phyloP scores from a whole-genome alignment of 2,888 invertebrate species.

The Philereme vetulata region DNA sequence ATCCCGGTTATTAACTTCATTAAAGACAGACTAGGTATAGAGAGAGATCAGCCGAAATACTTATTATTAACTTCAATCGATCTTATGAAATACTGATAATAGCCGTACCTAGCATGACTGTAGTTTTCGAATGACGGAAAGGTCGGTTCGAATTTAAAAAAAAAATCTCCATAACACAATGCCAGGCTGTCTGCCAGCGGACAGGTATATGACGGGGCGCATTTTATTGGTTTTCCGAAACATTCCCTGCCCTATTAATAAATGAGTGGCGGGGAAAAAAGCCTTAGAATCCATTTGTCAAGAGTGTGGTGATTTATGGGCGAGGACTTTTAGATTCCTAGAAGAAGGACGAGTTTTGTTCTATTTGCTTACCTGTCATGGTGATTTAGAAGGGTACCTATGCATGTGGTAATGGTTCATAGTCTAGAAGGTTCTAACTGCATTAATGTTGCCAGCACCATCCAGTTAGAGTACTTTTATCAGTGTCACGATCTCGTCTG shows the following conservation, averaged over 20 bases:
- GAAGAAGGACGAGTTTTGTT: slow-evolving; percentile 79
- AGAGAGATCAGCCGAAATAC: slow-evolving; percentile 8
- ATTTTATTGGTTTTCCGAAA: slow-evolving; percentile 84
- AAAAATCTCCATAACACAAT: slow-evolving; percentile 61
- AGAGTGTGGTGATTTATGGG: slow-evolving; percentile 78
- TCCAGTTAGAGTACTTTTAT: no score
- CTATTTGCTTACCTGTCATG: slow-evolving; percentile 83
- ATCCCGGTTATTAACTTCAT: slow-evolving; percentile 16
- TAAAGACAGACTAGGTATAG: slow-evolving; percentile 4
- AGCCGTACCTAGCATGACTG: slow-evolving; percentile 41
- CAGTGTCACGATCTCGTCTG: no score
- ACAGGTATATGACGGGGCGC: slow-evolving; percentile 84
- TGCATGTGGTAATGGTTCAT: slow-evolving; percentile 50
- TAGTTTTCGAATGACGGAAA: slow-evolving; percentile 45
- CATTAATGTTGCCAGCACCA: background rate
- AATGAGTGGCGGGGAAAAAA: slow-evolving; percentile 81
- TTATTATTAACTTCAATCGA: slow-evolving; percentile 18
- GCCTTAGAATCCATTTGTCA: slow-evolving; percentile 83
- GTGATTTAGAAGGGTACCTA: slow-evolving; percentile 73
- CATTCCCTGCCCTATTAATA: slow-evolving; percentile 82
- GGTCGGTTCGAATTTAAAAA: slow-evolving; percentile 56
- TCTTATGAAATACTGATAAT: slow-evolving; percentile 25
- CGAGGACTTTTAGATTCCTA: slow-evolving; percentile 78
- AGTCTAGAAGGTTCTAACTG: slow-evolving; percentile 36
- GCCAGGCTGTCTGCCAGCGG: slow-evolving; percentile 80